A percentile compares a stretch with the other conserved stretches of the same genome.
Evolutionary conservation across 64 coral and sea anemone species (phyloP).

Genomic region (Astreopora myriophthalma): DNA sequence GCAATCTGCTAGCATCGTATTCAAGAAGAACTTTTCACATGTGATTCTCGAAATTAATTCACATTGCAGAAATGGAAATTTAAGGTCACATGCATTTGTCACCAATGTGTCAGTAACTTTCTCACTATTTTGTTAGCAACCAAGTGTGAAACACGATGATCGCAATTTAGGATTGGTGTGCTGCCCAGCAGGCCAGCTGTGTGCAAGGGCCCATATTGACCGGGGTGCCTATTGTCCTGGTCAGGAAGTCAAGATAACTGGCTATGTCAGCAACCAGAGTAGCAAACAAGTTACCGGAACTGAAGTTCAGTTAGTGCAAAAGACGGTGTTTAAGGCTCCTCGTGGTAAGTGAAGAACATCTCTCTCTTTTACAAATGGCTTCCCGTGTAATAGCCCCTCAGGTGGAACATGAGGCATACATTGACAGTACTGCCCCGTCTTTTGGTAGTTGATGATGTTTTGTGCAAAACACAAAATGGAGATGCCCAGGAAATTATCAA

Average conservation of each 20-base stretch:
- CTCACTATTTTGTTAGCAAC: background rate
- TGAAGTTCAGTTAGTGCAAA: constrained; percentile 32
- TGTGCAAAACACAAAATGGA: no score
- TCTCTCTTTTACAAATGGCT: background rate
- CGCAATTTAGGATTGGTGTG: background rate
- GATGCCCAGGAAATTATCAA: no score
- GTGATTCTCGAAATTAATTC: no score
- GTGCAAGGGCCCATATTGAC: background rate
- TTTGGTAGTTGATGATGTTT: no score
- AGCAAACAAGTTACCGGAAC: constrained; percentile 5
- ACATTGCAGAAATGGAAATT: no score
- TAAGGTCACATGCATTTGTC: no score
- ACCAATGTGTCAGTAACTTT: background rate
- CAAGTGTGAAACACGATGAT: constrained; percentile 13
- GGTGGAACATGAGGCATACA: no score
- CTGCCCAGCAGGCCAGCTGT: constrained; percentile 22
- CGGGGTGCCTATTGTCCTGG: constrained; percentile 14
- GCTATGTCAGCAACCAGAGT: constrained; percentile 2
- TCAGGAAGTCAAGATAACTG: constrained; percentile 29
- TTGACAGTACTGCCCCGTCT: no score
- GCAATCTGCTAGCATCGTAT: no score
- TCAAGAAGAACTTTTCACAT: no score
- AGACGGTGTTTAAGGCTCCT: background rate
- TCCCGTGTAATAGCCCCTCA: no score
- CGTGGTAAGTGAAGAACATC: background rate